A percentile compares a stretch with the other conserved stretches of the same genome.
Evolutionary conservation across 2,888 invertebrate species (phyloP).

Genomic region (Dendrolimus houi): DNA sequence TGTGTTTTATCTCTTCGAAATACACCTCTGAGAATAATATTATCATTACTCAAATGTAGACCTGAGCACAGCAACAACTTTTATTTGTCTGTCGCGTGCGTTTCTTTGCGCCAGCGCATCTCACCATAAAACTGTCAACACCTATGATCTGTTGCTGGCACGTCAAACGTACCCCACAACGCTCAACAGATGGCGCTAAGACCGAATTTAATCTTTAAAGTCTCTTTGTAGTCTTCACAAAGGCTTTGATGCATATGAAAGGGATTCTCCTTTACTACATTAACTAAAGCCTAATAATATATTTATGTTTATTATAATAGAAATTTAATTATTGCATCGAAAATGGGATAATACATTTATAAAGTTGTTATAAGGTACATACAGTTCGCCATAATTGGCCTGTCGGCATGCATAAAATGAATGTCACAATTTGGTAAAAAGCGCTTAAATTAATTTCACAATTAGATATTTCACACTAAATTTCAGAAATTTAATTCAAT

Average conservation of each 20-base stretch:
- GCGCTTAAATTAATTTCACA: too few species aligned
- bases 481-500: too few species aligned
- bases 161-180: conserved; percentile 14
- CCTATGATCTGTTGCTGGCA: conserved; percentile 24
- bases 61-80: background rate
- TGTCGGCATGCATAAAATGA: too few species aligned
- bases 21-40: background rate
- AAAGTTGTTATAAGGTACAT: too few species aligned
- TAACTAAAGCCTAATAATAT: background rate
- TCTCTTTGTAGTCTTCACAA: conserved; percentile 9
- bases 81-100: conserved; percentile 12
- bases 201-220: conserved; percentile 15
- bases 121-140: conserved; percentile 40
- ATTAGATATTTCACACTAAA: too few species aligned
- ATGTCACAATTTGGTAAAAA: too few species aligned
- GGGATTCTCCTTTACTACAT: background rate
- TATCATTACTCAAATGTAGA: background rate
- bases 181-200: conserved; percentile 24
- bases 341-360: too few species aligned
- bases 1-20: background rate
- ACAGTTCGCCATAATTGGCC: too few species aligned
- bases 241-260: background rate
- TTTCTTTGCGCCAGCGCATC: conserved; percentile 20
- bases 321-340: too few species aligned
- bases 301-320: too few species aligned